Evolutionary conservation across 2,797 vertebrate species (phyloP), one percentile per base, ranked within the genome.

Genomic region (Enteromius fasciolatus): DNA sequence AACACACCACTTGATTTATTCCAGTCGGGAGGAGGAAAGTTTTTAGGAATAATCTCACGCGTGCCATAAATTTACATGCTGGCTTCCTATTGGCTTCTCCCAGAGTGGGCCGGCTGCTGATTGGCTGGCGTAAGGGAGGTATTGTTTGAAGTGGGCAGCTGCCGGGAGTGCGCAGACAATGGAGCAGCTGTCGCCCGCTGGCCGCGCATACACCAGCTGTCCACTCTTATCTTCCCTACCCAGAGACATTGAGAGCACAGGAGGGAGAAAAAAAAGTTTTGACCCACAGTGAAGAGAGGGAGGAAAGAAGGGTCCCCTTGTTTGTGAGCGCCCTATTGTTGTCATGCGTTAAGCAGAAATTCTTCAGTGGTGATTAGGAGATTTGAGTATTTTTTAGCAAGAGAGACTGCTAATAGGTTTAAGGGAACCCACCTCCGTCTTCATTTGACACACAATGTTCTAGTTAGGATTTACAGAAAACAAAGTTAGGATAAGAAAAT

Each of bases 91-190:
- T 96, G 92, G 97, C 78, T 90, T 85, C 86, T 88, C 46, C 61
- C 84, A 88, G 89, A 91, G 90, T 91, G 94, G 90, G 91, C 90
- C 90, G 83, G 87, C 74, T 89, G 87, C 91, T 91, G 91, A 97
- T 97, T 97, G 97, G 97, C 87, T 92, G 90, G 93, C 81, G 85
- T 86, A 87, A 90, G 91, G 89, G 93, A 90, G 93, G 96, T 94
- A 98, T 98, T 98, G 97, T 98, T 96, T 97, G 96, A 95, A 95
- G 93, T 95, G 96, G 97, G 97, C 97, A 99, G 97, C 97, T 99
- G 97, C 97, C 95, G 96, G 95, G 95, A 96, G 95, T 94, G 95
- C 92, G 92, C 92, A 97, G 95, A 99, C 98, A 98, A 99, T 99
- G 94, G 96, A 95, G 97, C 98, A 99, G 98, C 98, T 99, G 98